Percentiles rank a stretch among this genome's conserved stretches.
Conservation (phyloP, 2,797 vertebrate species). For the Megalops cyprinoides region DNA sequence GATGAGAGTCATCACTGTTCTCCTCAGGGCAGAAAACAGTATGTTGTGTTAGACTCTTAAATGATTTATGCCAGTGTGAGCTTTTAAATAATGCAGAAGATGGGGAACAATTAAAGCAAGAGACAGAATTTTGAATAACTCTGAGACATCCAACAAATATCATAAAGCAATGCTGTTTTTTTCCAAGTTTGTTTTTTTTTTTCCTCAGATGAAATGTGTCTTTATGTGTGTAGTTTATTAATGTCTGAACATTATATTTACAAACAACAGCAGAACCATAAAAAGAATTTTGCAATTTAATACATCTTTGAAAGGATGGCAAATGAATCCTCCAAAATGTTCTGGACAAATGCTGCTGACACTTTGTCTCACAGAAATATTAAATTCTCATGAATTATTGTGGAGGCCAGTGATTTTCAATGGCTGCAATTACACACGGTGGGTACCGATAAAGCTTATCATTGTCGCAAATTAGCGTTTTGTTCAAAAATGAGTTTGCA, state of each 20-base stretch:
- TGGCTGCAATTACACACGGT: slow-evolving; percentile 1
- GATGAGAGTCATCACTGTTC: neutral
- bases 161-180: neutral
- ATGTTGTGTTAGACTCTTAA: neutral
- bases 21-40: neutral
- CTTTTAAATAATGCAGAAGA: slow-evolving; percentile 53
- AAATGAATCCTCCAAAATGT: neutral
- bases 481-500: neutral
- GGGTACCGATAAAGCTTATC: slow-evolving; percentile 12
- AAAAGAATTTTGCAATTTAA: neutral
- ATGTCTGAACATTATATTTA: neutral
- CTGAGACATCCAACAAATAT: neutral
- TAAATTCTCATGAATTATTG: slow-evolving; percentile 6
- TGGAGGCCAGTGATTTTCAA: neutral
- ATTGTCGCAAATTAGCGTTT: neutral
- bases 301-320: neutral
- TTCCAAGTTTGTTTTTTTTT: neutral
- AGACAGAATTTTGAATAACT: slow-evolving; percentile 45
- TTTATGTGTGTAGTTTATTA: neutral
- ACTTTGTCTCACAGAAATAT: neutral
- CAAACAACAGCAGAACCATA: neutral
- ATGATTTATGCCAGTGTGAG: neutral
- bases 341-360: neutral
- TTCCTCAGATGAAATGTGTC: neutral
- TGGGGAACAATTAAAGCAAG: slow-evolving; percentile 58